Percentiles rank a stretch among this genome's conserved stretches.
Evolutionary conservation across 2,888 invertebrate species (phyloP).

Genomic region (Oegoconia quadripuncta): DNA sequence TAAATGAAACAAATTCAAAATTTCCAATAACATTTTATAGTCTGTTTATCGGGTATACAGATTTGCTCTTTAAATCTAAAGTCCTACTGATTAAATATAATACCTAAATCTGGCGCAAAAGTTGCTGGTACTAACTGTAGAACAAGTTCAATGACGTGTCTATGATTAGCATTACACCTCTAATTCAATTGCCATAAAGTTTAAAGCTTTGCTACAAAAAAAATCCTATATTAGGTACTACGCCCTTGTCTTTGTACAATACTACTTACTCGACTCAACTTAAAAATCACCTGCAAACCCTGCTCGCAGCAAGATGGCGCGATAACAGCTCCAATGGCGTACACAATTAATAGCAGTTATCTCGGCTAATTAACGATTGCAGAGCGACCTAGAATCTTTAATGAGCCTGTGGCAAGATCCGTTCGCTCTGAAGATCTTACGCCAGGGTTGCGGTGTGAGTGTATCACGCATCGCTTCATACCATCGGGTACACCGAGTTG

Average conservation of each 20-base stretch:
- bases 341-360: conserved; percentile 77
- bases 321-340: conserved; percentile 66
- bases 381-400: conserved; percentile 75
- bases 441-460: conserved; percentile 7
- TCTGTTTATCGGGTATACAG: neutral
- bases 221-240: no score
- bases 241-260: no score
- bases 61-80: no score
- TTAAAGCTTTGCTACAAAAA: no score
- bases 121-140: no score
- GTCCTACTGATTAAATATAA: neutral
- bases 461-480: conserved; percentile 23
- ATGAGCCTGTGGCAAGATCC: conserved; percentile 75
- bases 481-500: neutral
- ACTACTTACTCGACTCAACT: neutral
- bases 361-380: conserved; percentile 75
- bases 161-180: no score
- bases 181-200: no score
- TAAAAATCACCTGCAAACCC: neutral
- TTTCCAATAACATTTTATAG: neutral
- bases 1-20: neutral
- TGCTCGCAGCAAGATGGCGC: conserved; percentile 42
- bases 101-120: no score
- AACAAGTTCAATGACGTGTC: no score
- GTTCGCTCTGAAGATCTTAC: conserved; percentile 30